Evolutionary conservation across 2,797 vertebrate genomes (phyloP), one percentile per base, ranked within the genome.

Genomic region (Rhodeus uyekii): DNA sequence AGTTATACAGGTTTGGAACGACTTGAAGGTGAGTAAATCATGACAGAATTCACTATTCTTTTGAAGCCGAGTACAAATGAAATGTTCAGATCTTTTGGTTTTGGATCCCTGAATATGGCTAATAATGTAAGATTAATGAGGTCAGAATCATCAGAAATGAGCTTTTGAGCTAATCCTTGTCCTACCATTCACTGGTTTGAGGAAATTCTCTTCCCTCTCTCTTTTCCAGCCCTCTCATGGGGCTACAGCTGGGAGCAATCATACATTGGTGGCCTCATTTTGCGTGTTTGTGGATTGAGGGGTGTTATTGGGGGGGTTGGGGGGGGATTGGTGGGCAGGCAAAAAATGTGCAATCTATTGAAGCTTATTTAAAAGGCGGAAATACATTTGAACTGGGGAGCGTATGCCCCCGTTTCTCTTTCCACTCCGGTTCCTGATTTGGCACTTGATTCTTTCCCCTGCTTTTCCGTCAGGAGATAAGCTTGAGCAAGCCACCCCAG

Each of bases 381-480:
- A 84, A 61, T 38, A 2, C 80, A 86, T 91, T 87, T 91, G 63
- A 87, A 91, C 88, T 83, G 81, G 76, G 38, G n/a, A 18, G 71
- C 60, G 44, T 81, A 81, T 81, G 82, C 87, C 83, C 67, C 58
- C 78, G 79, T 82, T 83, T 88, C 86, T 90, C 32, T 34, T 71
- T 83, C 42, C 55, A 67, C 67, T 68, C 46, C 48, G 3, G 53
- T 73, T 76, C 38, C 90, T 91, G 87, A 92, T 93, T 88, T 84
- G 42, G 67, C 74, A 58, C 89, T 91, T 90, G 90, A 87, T 89
- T 90, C 61, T 39, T 77, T 86, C 85, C 86, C 55, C 83, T 84
- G 74, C 89, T 88, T 87, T 80, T 89, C 84, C 65, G 76, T 90
- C 91, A 89, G 89, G 89, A 91, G 92, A 93, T 92, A 91, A 92